Conservation (phyloP, 2,888 invertebrate genomes). For the Morinoia aosen region DNA sequence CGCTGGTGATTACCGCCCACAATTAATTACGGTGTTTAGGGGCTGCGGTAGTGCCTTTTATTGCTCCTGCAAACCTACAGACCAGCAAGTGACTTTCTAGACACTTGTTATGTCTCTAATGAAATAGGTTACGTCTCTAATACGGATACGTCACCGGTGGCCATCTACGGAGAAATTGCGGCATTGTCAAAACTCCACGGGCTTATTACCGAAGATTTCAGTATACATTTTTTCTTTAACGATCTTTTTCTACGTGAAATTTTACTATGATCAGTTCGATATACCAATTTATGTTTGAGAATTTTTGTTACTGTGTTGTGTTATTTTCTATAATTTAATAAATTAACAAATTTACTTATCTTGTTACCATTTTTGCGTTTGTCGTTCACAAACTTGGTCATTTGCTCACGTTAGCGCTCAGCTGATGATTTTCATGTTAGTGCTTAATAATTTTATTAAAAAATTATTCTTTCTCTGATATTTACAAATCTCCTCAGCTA, state of each 20-base stretch:
- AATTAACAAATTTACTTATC: background rate
- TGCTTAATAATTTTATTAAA: too few species aligned
- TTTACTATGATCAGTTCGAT: background rate
- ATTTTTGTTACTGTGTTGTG: too few species aligned
- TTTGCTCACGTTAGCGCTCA: background rate
- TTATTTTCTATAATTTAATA: background rate
- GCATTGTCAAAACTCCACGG: background rate
- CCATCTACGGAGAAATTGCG: background rate
- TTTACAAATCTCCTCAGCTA: too few species aligned
- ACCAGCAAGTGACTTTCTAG: too few species aligned
- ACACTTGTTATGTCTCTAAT: background rate
- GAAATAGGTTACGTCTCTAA: background rate
- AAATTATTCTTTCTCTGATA: too few species aligned
- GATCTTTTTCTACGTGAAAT: background rate
- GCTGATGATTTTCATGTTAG: too few species aligned
- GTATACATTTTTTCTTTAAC: background rate
- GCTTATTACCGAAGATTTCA: background rate
- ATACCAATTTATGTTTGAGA: background rate
- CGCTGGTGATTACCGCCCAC: too few species aligned
- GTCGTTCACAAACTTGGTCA: background rate
- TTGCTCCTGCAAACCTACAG: too few species aligned
- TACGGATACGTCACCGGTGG: background rate
- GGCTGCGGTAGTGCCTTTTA: too few species aligned
- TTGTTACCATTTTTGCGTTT: background rate
- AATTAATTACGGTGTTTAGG: too few species aligned